Percentiles rank a stretch among this genome's conserved stretches.
Evolutionary conservation across 2,113 vertebrate species (phyloP).

Genomic region (Myrmecobius fasciatus): DNA sequence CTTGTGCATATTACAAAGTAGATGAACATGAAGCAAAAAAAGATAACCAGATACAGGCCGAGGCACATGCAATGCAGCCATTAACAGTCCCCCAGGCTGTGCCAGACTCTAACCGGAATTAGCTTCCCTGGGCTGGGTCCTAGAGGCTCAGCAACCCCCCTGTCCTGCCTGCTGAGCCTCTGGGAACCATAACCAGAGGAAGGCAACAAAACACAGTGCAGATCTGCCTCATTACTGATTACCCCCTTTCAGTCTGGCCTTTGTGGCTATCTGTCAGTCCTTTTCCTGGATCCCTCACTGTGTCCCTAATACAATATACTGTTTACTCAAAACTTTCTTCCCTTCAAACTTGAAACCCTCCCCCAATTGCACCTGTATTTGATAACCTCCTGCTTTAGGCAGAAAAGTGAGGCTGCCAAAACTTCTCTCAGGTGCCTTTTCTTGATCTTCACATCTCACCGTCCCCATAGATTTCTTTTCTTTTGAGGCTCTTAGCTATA

Average conservation of each 20-base stretch:
- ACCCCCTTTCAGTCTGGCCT: not conserved
- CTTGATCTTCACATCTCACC: too few relatives aligned
- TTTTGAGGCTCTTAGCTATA: too few relatives aligned
- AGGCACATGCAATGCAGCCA: not conserved
- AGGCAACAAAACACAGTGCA: not conserved
- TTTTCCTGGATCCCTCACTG: too few relatives aligned
- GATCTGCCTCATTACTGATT: not conserved
- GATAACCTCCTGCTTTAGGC: not conserved
- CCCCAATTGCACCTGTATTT: not conserved
- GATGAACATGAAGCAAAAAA: too few relatives aligned
- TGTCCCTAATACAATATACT: not conserved
- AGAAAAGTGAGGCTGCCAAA: not conserved
- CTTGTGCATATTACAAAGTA: not conserved
- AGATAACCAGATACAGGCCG: too few relatives aligned
- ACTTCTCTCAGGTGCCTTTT: too few relatives aligned
- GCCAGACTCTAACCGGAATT: not conserved
- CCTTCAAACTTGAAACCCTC: not conserved
- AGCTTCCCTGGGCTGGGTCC: too few relatives aligned
- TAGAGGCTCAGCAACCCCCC: not conserved
- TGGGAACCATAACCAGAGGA: not conserved
- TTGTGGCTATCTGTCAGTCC: not conserved
- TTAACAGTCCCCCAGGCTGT: not conserved
- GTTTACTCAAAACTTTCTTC: not conserved
- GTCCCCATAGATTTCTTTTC: too few relatives aligned
- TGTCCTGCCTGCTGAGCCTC: too few relatives aligned